These are phyloP conservation scores for Sycobia sp. DNA, from an alignment of 1,140 invertebrate species.

Conservation along the genomic window DNA sequence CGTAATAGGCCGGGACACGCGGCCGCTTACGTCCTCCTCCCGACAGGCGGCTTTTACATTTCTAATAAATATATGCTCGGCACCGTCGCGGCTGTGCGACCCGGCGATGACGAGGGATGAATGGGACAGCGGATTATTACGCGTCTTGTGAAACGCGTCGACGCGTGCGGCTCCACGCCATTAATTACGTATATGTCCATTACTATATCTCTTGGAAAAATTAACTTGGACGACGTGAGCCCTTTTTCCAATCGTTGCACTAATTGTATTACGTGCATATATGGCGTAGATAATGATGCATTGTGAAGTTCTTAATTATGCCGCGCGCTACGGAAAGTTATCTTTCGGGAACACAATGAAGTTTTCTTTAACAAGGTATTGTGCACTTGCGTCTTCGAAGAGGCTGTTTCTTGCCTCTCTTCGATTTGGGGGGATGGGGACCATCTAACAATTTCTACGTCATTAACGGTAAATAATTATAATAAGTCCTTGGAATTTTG, in stretches of 20 bases:
- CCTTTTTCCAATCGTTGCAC: neutral
- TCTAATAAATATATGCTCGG: too few relatives aligned
- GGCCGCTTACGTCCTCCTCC: too few relatives aligned
- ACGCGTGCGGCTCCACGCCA: neutral
- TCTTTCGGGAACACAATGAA: constrained; percentile 1
- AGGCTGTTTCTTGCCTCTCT: neutral
- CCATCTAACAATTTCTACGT: neutral
- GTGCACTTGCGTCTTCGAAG: neutral
- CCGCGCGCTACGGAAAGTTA: neutral
- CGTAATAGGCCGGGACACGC: too few relatives aligned
- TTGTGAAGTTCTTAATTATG: constrained; percentile 8
- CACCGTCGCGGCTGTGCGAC: too few relatives aligned
- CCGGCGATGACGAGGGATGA: constrained; percentile 32
- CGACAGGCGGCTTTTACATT: too few relatives aligned
- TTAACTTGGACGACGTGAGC: constrained; percentile 1
- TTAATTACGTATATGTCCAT: constrained; percentile 20
- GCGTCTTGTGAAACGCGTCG: neutral
- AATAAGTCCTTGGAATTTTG: too few relatives aligned
- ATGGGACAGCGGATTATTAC: constrained; percentile 17
- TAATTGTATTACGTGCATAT: constrained; percentile 7
- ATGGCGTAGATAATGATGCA: constrained; percentile 1
- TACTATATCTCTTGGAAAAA: constrained; percentile 31
- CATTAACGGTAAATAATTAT: constrained; percentile 11
- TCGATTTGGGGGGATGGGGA: neutral
- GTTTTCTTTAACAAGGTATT: neutral